phyloP scores from a whole-genome alignment of 2,797 vertebrate genomes.

The Acridotheres tristis region DNA sequence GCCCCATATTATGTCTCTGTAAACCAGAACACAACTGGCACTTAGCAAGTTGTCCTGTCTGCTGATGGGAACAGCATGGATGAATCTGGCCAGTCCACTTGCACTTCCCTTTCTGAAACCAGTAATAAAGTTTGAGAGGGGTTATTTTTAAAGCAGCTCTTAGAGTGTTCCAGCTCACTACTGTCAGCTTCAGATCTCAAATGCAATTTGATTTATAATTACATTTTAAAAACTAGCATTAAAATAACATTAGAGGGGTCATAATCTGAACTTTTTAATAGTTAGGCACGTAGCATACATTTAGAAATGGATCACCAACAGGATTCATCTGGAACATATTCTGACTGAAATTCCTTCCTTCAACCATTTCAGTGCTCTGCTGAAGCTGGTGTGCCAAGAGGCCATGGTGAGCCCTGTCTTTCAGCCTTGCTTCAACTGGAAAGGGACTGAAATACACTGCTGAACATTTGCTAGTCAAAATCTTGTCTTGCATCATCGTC shows the following conservation, averaged over 20 bases:
- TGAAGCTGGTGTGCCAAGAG: not conserved
- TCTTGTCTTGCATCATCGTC: not conserved
- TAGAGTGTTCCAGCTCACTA: constrained; percentile 67
- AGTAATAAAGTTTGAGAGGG: constrained; percentile 73
- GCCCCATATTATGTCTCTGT: not conserved
- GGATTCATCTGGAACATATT: constrained; percentile 51
- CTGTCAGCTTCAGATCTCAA: constrained; percentile 72
- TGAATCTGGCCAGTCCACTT: constrained; percentile 31
- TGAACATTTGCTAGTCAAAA: not conserved
- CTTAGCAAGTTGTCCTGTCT: not conserved
- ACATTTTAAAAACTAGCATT: constrained; percentile 77
- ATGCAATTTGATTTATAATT: constrained; percentile 81
- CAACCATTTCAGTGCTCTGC: not conserved
- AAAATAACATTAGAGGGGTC: constrained; percentile 75
- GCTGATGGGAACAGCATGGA: not conserved
- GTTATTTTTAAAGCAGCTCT: constrained; percentile 75
- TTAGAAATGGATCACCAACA: constrained; percentile 48
- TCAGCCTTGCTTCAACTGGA: not conserved
- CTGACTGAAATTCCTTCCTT: not conserved
- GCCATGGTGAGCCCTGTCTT: not conserved
- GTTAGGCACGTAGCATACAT: constrained; percentile 39
- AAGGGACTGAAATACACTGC: not conserved
- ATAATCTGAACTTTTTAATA: constrained; percentile 70
- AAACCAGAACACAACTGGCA: not conserved
- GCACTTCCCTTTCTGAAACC: constrained; percentile 51